Percentiles rank a stretch among this genome's conserved stretches.
Conservation (phyloP, 2,797 vertebrate genomes). For the Nothura maculosa region DNA sequence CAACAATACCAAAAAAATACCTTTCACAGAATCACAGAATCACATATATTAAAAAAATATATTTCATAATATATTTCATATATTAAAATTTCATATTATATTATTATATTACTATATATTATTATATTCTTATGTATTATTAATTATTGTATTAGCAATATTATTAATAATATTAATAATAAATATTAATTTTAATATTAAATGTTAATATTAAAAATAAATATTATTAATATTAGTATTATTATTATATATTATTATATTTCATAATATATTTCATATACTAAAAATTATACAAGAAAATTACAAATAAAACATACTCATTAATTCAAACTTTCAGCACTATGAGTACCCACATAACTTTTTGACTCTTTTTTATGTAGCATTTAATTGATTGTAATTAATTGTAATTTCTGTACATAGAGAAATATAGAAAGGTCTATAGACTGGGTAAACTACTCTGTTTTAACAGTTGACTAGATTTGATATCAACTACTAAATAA, state of each 20-base stretch:
- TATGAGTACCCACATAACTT: neutral
- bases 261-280: neutral
- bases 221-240: too few relatives aligned
- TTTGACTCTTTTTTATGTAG: neutral
- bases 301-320: neutral
- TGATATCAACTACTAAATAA: neutral
- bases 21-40: too few relatives aligned
- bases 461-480: constrained; percentile 1
- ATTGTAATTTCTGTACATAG: neutral
- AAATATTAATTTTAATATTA: too few relatives aligned
- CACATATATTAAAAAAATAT: neutral
- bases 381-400: neutral
- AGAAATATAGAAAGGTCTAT: neutral
- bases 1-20: neutral
- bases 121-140: too few relatives aligned
- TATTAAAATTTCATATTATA: too few relatives aligned
- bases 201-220: too few relatives aligned
- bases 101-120: too few relatives aligned
- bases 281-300: neutral
- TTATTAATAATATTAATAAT: too few relatives aligned
- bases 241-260: too few relatives aligned
- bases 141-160: too few relatives aligned
- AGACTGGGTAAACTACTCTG: neutral
- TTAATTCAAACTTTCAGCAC: neutral
- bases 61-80: too few relatives aligned